Evolutionary conservation across 2,888 invertebrate genomes (phyloP).

Genomic region (Andrena haemorrhoa): DNA sequence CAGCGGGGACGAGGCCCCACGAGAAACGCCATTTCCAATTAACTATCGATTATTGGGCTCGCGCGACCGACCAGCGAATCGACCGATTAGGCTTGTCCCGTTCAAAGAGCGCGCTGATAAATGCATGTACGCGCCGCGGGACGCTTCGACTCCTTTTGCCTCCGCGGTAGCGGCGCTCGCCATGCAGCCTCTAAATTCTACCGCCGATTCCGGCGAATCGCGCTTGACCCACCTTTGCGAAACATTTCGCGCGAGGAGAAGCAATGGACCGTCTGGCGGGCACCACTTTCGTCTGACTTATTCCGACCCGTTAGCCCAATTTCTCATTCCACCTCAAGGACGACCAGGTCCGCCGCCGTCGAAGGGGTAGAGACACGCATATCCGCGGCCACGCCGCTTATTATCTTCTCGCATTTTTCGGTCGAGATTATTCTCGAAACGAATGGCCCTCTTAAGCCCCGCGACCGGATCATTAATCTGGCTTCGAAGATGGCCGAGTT

Average conservation of each 20-base stretch:
- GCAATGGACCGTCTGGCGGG: neutral
- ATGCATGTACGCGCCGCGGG: constrained; percentile 44
- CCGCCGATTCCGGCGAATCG: neutral
- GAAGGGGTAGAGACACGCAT: constrained; percentile 30
- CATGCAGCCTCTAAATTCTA: constrained; percentile 6
- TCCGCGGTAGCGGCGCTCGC: neutral
- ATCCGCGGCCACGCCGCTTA: constrained; percentile 53
- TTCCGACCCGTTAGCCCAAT: constrained; percentile 74
- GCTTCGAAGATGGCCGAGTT: constrained; percentile 64
- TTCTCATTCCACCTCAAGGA: constrained; percentile 72
- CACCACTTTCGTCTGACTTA: constrained; percentile 51
- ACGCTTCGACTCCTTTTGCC: constrained; percentile 26
- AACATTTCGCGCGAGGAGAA: neutral
- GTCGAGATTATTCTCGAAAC: constrained; percentile 71
- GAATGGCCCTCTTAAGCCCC: constrained; percentile 70
- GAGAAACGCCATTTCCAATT: constrained; percentile 73
- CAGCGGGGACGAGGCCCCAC: constrained; percentile 17
- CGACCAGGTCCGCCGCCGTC: constrained; percentile 50
- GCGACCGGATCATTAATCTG: constrained; percentile 71
- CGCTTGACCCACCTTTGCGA: neutral
- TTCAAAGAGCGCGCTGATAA: constrained; percentile 57
- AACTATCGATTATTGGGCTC: constrained; percentile 74
- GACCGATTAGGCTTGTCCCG: constrained; percentile 61
- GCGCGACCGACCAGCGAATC: constrained; percentile 49
- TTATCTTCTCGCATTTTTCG: constrained; percentile 73